A percentile compares a stretch with the other conserved stretches of the same genome.
Evolutionary conservation across 2,888 invertebrate genomes (phyloP).

Genomic region (Nyleta sp.): DNA sequence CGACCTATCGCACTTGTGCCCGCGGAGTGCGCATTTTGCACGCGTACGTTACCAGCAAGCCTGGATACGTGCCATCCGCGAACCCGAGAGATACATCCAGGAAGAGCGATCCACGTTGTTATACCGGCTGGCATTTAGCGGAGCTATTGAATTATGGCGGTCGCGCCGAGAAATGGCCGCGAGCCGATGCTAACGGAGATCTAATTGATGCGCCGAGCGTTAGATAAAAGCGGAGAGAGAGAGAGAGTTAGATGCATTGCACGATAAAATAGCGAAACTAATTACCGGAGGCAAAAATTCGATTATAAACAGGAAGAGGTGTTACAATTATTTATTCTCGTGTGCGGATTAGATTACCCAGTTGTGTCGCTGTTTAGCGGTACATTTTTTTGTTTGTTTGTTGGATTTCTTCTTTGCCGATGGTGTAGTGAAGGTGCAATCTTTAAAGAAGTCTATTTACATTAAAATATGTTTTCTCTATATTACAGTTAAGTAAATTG

Average conservation of each 20-base stretch:
- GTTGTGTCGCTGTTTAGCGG: too few species aligned
- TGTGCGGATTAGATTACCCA: too few species aligned
- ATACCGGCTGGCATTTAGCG: slow-evolving; percentile 38
- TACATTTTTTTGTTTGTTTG: too few species aligned
- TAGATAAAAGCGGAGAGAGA: slow-evolving; percentile 43
- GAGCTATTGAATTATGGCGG: slow-evolving; percentile 38
- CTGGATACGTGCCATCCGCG: slow-evolving; percentile 5
- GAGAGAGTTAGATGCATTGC: slow-evolving; percentile 14
- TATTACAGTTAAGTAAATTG: too few species aligned
- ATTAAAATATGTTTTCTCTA: too few species aligned
- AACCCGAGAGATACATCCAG: slow-evolving; percentile 14
- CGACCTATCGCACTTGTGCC: slow-evolving; percentile 45
- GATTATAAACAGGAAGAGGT: slow-evolving; percentile 21
- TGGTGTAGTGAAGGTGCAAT: too few species aligned
- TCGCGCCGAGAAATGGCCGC: slow-evolving; percentile 16
- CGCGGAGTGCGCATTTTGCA: slow-evolving; percentile 41
- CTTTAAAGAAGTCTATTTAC: too few species aligned
- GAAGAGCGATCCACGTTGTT: slow-evolving; percentile 43
- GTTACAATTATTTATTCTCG: slow-evolving; percentile 4
- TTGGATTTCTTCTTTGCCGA: too few species aligned
- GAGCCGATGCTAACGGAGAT: slow-evolving; percentile 11
- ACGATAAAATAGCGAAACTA: slow-evolving; percentile 40
- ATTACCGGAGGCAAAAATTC: slow-evolving; percentile 34
- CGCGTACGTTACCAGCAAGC: slow-evolving; percentile 22
- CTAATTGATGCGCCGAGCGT: slow-evolving; percentile 47